A percentile compares a stretch with the other conserved stretches of the same genome.
Evolutionary conservation across 2,888 invertebrate species (phyloP).

Genomic region (Erannis defoliaria): DNA sequence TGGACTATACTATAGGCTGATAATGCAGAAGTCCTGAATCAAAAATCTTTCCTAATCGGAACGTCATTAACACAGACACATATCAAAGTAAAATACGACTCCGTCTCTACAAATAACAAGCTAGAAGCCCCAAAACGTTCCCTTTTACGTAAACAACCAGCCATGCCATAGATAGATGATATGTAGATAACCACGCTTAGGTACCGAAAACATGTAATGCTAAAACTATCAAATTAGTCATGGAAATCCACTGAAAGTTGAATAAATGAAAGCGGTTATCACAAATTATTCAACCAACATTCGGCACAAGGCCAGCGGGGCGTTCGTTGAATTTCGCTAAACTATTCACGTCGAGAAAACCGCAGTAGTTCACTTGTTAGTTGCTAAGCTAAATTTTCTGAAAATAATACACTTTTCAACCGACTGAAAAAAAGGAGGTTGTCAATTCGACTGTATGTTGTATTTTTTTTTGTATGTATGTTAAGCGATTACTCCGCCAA

Average conservation of each 20-base stretch:
- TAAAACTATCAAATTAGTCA: slow-evolving; percentile 65
- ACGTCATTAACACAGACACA: background rate
- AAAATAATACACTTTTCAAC: too few species aligned
- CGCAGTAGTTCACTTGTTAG: slow-evolving; percentile 77
- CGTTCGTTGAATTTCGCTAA: slow-evolving; percentile 76
- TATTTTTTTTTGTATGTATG: too few species aligned
- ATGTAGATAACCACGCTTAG: slow-evolving; percentile 17
- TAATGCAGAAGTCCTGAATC: too few species aligned
- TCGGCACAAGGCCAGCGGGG: slow-evolving; percentile 79
- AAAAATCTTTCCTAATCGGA: background rate
- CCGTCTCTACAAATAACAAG: slow-evolving; percentile 5
- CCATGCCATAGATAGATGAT: too few species aligned
- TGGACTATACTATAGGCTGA: too few species aligned
- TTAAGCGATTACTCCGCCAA: too few species aligned
- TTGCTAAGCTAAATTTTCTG: slow-evolving; percentile 63
- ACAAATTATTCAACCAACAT: slow-evolving; percentile 82
- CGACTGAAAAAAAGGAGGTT: too few species aligned
- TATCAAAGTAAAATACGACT: background rate
- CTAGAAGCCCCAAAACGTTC: slow-evolving; percentile 2
- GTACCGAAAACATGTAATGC: slow-evolving; percentile 43
- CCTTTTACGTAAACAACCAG: slow-evolving; percentile 10
- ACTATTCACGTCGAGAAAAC: slow-evolving; percentile 81
- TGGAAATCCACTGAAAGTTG: slow-evolving; percentile 69
- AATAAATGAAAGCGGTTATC: slow-evolving; percentile 81
- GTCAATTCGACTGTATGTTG: too few species aligned